These are phyloP conservation scores for Criorhina ranunculi DNA, from an alignment of 2,888 invertebrate genomes.

Conservation along the genomic window DNA sequence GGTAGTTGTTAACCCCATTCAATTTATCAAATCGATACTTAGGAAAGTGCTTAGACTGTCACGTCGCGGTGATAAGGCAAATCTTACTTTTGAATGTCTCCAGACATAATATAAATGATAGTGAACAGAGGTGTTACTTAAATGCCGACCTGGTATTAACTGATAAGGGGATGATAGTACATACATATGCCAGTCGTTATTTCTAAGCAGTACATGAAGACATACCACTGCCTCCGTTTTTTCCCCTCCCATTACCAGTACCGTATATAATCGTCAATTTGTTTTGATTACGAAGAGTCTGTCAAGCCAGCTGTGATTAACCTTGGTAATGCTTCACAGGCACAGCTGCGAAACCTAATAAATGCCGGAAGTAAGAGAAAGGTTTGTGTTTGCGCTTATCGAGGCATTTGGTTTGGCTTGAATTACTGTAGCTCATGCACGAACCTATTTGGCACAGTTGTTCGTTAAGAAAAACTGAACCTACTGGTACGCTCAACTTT, in stretches of 20 bases:
- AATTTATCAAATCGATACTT: slow-evolving; percentile 3
- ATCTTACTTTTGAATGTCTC: background rate
- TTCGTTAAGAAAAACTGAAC: background rate
- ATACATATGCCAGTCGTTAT: no score
- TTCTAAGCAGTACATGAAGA: background rate
- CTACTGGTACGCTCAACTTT: no score
- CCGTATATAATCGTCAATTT: no score
- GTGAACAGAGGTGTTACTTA: background rate
- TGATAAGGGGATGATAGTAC: slow-evolving; percentile 5
- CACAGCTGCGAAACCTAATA: background rate
- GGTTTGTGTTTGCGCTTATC: background rate
- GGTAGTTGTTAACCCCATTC: background rate
- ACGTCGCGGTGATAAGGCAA: slow-evolving; percentile 35
- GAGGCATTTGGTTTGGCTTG: background rate
- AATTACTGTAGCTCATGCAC: background rate
- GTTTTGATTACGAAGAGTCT: background rate
- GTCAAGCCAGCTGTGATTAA: background rate
- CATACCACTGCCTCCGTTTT: no score
- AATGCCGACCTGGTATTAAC: background rate
- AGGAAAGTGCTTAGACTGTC: slow-evolving; percentile 8
- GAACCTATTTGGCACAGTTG: background rate
- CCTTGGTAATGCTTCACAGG: background rate
- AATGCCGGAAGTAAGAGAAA: no score
- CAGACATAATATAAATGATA: background rate
- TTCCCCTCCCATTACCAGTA: no score